Evolutionary conservation across 2,797 vertebrate genomes (phyloP).

Genomic region (Florisuga fusca): DNA sequence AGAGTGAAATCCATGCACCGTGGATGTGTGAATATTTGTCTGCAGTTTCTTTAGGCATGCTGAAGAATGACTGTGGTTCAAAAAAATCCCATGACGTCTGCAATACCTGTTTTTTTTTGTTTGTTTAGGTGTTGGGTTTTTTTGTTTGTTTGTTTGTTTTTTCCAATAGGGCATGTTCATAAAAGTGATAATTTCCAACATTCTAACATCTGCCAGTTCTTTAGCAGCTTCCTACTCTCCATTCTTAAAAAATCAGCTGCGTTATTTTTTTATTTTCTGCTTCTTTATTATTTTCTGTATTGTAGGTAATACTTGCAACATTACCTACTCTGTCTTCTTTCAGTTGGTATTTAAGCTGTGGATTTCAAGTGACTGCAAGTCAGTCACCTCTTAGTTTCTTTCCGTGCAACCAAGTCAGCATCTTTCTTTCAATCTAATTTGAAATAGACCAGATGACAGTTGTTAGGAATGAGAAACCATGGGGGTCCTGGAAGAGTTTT

Average conservation of each 20-base stretch:
- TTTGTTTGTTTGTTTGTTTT: neutral
- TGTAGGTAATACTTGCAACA: neutral
- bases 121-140: no score
- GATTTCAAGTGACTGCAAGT: neutral
- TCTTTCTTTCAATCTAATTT: neutral
- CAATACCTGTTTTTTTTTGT: neutral
- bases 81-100: neutral
- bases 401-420: neutral
- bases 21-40: slow-evolving; percentile 31
- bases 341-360: neutral
- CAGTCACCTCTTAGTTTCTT: neutral
- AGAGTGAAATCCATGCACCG: slow-evolving; percentile 10
- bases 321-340: neutral
- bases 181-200: slow-evolving; percentile 15
- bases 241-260: neutral
- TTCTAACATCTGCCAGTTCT: neutral
- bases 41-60: neutral
- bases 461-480: neutral
- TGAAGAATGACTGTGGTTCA: neutral
- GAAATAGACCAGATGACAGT: neutral
- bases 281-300: neutral
- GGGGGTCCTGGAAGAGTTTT: neutral
- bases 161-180: neutral
- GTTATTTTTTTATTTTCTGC: neutral
- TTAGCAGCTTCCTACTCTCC: neutral